Base-by-base conservation (phyloP, 2,113 vertebrate genomes). In the Tetraodon nigroviridis region DNA sequence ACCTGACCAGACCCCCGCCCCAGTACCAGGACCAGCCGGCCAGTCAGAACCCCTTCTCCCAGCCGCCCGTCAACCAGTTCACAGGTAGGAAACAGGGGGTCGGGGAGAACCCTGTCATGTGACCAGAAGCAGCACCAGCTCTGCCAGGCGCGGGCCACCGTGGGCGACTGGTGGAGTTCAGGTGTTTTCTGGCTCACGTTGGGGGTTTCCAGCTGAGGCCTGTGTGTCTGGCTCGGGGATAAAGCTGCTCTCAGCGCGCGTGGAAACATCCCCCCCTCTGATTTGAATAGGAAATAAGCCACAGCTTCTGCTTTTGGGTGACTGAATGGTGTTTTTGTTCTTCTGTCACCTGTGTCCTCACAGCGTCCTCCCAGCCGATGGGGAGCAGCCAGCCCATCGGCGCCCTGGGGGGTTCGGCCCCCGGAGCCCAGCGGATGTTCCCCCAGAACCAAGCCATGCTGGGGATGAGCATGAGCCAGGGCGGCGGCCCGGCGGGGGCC, bases 1-100 rank as follows among this genome's bases (percentile, higher is more conserved):
- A 98, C 63, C 85, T 98, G 73, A 97, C 94, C 0, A 89, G 95
- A 12, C 95, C 97, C 0, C 97, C 97, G 0, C 97, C 96, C 16
- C 96, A 98, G 71, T 99, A 99, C 72, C 96, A 97, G 87, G 97
- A 98, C 81, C 95, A 96, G 1, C 68, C 76, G 1, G 58, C 85
- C 67, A 83, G 74, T 69, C 95, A 94, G 86, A 95, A 90, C 51
- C 88, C 92, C 0, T 98, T 96, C 80, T 92, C 93, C 46, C 92
- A 90, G 0, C 85, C 87, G 58, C 86, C 92, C 64, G 92, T 93
- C 19, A 89, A 89, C 20, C 95, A 95, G 84, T 98, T 97, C 88
- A 79, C 92, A 89, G 93, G 94, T 95, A 56, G 24, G 45, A n/a
- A 0, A n/a, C 22, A 47, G 19, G 21, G 20, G 6, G 49, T 14